phyloP scores from a whole-genome alignment of 2,888 invertebrate genomes.

The Machimus rusticus region DNA sequence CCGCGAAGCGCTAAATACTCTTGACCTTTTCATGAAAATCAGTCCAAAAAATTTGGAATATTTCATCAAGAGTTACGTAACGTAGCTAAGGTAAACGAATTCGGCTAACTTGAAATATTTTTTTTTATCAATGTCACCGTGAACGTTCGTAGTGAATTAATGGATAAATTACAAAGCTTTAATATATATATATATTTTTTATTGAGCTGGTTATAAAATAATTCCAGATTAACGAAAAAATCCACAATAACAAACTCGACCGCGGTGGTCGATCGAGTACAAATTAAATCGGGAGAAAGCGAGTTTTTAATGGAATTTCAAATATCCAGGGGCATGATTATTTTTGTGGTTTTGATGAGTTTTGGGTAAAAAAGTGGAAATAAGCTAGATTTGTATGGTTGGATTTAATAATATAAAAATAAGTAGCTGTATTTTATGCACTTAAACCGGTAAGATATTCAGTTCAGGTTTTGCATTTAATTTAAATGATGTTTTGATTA shows the following conservation, averaged over 20 bases:
- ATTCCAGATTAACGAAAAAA: neutral
- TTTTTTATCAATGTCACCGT: neutral
- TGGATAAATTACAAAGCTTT: neutral
- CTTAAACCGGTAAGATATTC: neutral
- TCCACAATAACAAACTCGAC: neutral
- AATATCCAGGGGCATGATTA: neutral
- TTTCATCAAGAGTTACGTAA: neutral
- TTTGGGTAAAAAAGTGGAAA: neutral
- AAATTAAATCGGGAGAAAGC: neutral
- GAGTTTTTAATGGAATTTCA: neutral
- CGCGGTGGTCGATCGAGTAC: neutral
- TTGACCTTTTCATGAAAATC: neutral
- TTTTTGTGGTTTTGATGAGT: neutral
- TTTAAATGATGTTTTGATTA: neutral
- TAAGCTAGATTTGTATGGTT: neutral
- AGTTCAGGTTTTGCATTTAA: neutral
- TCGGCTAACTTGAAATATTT: neutral
- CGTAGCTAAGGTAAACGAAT: neutral
- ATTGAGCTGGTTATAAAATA: neutral
- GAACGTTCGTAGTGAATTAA: neutral
- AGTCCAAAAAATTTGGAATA: slow-evolving; percentile 6
- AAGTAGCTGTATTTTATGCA: neutral
- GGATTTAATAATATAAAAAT: neutral
- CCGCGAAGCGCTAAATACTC: neutral
- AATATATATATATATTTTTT: neutral